Evolutionary conservation across 2,113 vertebrate species (phyloP).

Genomic region (Stigmatopora nigra): DNA sequence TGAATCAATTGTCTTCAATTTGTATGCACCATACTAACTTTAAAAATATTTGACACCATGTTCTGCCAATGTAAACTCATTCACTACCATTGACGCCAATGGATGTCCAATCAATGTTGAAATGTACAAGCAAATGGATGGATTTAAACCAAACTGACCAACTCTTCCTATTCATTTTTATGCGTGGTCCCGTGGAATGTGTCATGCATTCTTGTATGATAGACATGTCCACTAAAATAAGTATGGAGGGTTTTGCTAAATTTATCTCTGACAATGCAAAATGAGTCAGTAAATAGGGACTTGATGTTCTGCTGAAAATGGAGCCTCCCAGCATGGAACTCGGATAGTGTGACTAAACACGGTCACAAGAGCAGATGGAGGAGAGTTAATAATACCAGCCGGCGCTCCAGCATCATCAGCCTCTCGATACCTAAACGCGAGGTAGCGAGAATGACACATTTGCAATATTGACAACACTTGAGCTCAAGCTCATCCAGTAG

Average conservation of each 20-base stretch:
- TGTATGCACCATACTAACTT: background rate
- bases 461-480: background rate
- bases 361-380: slow-evolving; percentile 31
- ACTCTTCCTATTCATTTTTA: background rate
- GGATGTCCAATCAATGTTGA: background rate
- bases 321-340: slow-evolving; percentile 17
- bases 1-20: background rate
- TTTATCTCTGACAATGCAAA: background rate
- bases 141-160: background rate
- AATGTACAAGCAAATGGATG: background rate
- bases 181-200: background rate
- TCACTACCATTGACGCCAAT: too few species aligned
- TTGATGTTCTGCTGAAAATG: slow-evolving; percentile 15
- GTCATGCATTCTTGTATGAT: background rate
- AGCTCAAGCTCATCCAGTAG: background rate
- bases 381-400: slow-evolving; percentile 27
- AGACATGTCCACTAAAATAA: background rate
- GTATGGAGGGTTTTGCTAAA: background rate
- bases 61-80: background rate
- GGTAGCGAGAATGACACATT: background rate
- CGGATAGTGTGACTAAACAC: slow-evolving; percentile 20
- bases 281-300: background rate
- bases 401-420: slow-evolving; percentile 1
- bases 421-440: background rate
- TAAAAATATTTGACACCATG: background rate